Conservation (phyloP, 2,113 vertebrate genomes). For the Antechinus flavipes region DNA sequence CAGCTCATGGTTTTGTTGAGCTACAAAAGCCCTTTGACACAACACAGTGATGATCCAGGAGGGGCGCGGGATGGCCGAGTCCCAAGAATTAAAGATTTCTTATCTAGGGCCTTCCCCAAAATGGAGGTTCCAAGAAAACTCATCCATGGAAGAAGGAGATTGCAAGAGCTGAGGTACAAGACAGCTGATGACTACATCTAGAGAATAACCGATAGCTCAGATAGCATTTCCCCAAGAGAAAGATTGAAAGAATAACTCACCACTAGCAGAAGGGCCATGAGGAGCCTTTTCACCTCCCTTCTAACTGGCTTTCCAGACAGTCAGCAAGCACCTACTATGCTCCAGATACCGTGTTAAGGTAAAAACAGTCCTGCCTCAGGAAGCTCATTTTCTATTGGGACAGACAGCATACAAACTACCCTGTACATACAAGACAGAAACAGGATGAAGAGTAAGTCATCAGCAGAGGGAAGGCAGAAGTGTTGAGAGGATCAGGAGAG, state of each 20-base stretch:
- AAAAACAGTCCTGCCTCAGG: neutral
- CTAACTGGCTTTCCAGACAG: neutral
- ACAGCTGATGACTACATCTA: neutral
- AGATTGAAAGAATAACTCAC: neutral
- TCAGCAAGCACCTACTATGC: neutral
- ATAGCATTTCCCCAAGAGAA: neutral
- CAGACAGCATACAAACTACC: neutral
- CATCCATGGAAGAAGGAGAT: neutral
- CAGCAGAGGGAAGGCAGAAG: neutral
- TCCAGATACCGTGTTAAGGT: neutral
- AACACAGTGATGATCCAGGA: neutral
- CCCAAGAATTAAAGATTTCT: neutral
- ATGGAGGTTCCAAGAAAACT: neutral
- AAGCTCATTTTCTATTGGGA: neutral
- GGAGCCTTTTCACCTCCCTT: neutral
- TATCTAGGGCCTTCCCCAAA: neutral
- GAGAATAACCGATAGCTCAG: neutral
- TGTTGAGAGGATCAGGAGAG: neutral
- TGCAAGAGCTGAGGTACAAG: too few relatives aligned
- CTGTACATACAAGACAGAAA: neutral
- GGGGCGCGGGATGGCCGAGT: neutral
- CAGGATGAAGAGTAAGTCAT: neutral
- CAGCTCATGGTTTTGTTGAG: neutral
- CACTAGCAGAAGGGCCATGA: neutral
- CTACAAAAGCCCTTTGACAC: neutral